Evolutionary conservation across 1,140 invertebrate species (phyloP).

Genomic region (Cotesia glomerata): DNA sequence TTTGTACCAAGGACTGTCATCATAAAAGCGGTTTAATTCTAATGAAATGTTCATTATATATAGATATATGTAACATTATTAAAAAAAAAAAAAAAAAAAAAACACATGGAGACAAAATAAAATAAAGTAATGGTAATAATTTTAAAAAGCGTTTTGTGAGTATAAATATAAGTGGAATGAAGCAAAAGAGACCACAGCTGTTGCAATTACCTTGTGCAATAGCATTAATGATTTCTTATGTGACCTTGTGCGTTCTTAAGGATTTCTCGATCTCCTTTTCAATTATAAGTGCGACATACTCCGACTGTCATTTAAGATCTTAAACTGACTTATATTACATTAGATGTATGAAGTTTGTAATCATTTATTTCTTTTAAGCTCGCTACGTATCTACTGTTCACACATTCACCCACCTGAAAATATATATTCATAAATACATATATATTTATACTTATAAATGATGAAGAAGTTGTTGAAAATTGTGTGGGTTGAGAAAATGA

Average conservation of each 20-base stretch:
- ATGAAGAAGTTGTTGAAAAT: background rate
- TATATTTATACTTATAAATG: no score
- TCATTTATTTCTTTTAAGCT: background rate
- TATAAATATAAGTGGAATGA: conserved; percentile 6
- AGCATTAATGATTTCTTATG: conserved; percentile 25
- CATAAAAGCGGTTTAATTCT: conserved; percentile 7
- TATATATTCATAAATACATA: no score
- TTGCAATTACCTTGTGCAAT: conserved; percentile 44
- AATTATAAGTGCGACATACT: background rate
- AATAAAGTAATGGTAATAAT: background rate
- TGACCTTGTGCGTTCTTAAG: conserved; percentile 24
- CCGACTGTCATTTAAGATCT: background rate
- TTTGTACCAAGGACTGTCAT: conserved; percentile 39
- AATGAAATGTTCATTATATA: background rate
- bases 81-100: conserved; percentile 1
- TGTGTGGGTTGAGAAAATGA: background rate
- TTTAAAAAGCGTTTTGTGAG: background rate
- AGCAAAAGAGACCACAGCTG: conserved; percentile 30
- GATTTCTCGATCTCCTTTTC: background rate
- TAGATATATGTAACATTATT: no score
- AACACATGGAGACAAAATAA: background rate
- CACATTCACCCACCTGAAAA: no score
- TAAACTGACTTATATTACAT: background rate
- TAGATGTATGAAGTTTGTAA: background rate
- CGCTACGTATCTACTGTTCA: no score